Base-by-base conservation (phyloP, 2,113 vertebrate genomes). In the Hystrix brachyura region DNA sequence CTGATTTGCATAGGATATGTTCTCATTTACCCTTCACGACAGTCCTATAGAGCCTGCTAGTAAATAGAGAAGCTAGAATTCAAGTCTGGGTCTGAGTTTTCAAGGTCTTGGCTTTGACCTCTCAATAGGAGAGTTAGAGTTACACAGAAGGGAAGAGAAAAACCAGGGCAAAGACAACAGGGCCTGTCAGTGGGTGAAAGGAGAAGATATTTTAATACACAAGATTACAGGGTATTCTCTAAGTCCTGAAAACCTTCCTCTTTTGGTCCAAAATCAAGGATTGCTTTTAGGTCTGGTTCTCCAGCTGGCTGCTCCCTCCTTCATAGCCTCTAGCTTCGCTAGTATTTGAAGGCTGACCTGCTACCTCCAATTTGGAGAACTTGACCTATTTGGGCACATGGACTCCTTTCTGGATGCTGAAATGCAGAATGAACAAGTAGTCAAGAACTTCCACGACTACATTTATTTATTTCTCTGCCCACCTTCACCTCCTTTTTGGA, bases 391-490 rank as follows among this genome's bases (percentile, higher is more conserved):
- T 74, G 79, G 82, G 48, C 10, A 60, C 29, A 72, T 1, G 34
- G 12, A 83, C 64, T 88, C 51, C 53, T 48, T 89, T 91, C 38
- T 38, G 59, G 48, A 46, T 84, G 51, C 48, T 60, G 51, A 79
- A 46, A 8, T 25, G 46, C 27, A 69, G 23, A 71, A 83, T 21
- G 1, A 86, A 92, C n/a, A 72, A 96, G 34, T 57, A 88, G 38
- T 81, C 27, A 91, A 81, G 51, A 95, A 91, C 10, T 82, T 67
- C 55, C 81, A 72, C 12, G 18, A 81, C 18, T 38, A 72, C 60
- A 27, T 94, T 21, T 5, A 62, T 85, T 38, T 83, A 51, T 57
- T 91, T 94, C 85, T 92, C 59, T 94, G 60, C 27, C 72, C 60
- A 90, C 60, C 4, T 51, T n/a, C 27, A 90, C 25, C 17, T 83